Base-by-base conservation (phyloP, 2,888 invertebrate species). In the Plemyria rubiginata region DNA sequence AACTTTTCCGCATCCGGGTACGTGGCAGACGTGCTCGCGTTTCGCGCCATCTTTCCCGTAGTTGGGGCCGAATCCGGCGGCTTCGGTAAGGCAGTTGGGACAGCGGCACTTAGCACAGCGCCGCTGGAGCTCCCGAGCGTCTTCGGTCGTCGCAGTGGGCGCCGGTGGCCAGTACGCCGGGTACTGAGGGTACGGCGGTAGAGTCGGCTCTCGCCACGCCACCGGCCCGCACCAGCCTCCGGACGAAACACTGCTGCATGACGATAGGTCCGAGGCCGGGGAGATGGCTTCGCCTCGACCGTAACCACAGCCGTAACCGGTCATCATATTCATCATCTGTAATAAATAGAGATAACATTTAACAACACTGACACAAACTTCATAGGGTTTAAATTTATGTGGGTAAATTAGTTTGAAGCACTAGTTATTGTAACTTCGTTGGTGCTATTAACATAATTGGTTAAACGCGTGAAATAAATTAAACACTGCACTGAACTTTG, bases 21-120 rank as follows among this genome's bases (percentile, higher is more conserved):
- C 95, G 85, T 98, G 97, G 79, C 98, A 98, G 49, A 96, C 94
- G 84, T 98, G 98, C 86, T 94, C 96, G 84, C 95, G 96, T 90
- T 95, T 97, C 74, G 95, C 97, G 4, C 94, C 94, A 64, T 94
- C 94, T 93, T 95, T 97, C 83, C 93, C 96, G 85, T 94, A 95
- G 74, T 94, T 94, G 75, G 95, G 97, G 81, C 94, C 96, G 85
- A 94, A 94, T 65, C 94, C 97, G 74, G 94, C 96, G 81, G 96
- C 97, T 93, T 95, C 98, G 73, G 94, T 96, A 73, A 95, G 94
- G 84, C 95, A 97, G 89, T 96, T 97, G n/a, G 95, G 97, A 83
- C 95, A 97, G 56, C 95, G 95, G 83, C 96, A 97, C 78, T 96
- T 96, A 32, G 95, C 95, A 70, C 96, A 96, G 63, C 96, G 94